Evolutionary conservation across 2,888 invertebrate species (phyloP).

Genomic region (Graphium colonna): DNA sequence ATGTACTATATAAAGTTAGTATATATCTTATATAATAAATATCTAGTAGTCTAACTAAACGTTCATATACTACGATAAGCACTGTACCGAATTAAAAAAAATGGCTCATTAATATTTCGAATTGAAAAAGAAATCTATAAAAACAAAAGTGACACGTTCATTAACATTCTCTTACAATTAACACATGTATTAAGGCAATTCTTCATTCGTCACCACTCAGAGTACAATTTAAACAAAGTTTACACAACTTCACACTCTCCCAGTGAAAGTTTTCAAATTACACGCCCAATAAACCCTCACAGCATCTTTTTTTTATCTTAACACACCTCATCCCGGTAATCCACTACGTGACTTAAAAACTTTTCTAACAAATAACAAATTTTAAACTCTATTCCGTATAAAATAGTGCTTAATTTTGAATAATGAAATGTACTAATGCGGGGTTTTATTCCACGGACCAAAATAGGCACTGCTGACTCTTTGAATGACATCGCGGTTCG

Average conservation of each 20-base stretch:
- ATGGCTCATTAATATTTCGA: no score
- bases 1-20: no score
- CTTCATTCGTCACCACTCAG: no score
- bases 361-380: conserved; percentile 26
- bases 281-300: conserved; percentile 27
- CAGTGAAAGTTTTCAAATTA: conserved; percentile 24
- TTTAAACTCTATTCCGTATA: conserved; percentile 37
- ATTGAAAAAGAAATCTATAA: no score
- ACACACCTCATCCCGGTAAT: conserved; percentile 28
- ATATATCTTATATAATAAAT: no score
- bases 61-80: no score
- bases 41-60: no score
- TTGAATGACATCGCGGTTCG: no score
- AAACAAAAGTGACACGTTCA: no score
- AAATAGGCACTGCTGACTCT: conserved; percentile 51
- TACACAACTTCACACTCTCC: conserved; percentile 7
- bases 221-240: conserved; percentile 1
- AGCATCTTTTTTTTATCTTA: conserved; percentile 26
- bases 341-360: conserved; percentile 23
- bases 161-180: no score
- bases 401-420: conserved; percentile 33
- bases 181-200: no score
- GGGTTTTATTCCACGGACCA: conserved; percentile 42
- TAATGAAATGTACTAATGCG: conserved; percentile 17
- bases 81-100: no score